A percentile compares a stretch with the other conserved stretches of the same genome.
Conservation (phyloP, 2,797 vertebrate genomes). For the Epinephelus coioides region DNA sequence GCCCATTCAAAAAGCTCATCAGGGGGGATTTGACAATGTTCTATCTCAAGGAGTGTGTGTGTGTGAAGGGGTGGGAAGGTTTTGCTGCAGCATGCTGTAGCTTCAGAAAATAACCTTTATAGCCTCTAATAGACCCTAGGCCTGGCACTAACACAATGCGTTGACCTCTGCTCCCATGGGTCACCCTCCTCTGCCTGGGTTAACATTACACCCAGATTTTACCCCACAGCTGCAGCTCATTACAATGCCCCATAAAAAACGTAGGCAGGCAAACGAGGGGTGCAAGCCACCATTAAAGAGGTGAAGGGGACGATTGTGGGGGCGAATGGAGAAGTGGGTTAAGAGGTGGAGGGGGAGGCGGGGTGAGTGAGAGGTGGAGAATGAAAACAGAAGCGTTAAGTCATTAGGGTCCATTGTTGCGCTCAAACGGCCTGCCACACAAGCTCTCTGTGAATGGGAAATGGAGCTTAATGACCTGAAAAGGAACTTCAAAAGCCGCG, state of each 20-base stretch:
- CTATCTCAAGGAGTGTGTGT: constrained; percentile 74
- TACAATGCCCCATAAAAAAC: constrained; percentile 91
- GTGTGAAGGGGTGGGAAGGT: constrained; percentile 49
- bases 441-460: constrained; percentile 87
- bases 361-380: constrained; percentile 83
- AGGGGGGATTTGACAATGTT: constrained; percentile 85
- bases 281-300: constrained; percentile 81
- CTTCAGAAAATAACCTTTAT: constrained; percentile 88
- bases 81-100: constrained; percentile 62
- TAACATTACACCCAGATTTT: constrained; percentile 90
- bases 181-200: constrained; percentile 87
- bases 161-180: constrained; percentile 90
- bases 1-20: constrained; percentile 86
- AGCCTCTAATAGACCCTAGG: constrained; percentile 87
- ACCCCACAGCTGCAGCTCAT: constrained; percentile 94
- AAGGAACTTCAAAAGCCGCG: constrained; percentile 86
- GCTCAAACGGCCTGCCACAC: constrained; percentile 86
- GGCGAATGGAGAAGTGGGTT: constrained; percentile 79
- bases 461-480: constrained; percentile 88
- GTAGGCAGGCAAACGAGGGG: constrained; percentile 82
- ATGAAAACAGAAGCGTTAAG: constrained; percentile 89
- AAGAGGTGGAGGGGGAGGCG: constrained; percentile 69
- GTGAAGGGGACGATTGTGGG: constrained; percentile 75
- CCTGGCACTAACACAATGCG: constrained; percentile 87
- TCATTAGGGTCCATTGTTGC: constrained; percentile 88